phyloP scores from a whole-genome alignment of 64 coral and sea anemone genomes.

The Astreopora myriophthalma region DNA sequence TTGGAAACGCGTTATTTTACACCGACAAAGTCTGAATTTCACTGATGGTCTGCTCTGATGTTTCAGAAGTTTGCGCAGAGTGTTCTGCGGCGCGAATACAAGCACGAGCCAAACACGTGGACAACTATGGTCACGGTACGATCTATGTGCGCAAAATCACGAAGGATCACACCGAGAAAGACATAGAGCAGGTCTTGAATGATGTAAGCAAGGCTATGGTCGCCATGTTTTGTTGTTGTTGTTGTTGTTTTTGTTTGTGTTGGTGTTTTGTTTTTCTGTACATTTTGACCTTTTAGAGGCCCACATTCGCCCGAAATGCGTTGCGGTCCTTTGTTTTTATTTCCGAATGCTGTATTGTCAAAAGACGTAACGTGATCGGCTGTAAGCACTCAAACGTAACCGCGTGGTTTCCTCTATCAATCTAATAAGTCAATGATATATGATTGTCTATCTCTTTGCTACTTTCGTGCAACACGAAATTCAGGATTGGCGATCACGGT shows the following conservation, averaged over 20 bases:
- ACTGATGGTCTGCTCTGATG: not conserved
- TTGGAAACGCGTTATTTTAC: no score
- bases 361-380: no score
- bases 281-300: not conserved
- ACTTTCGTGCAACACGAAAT: no score
- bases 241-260: no score
- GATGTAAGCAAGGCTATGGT: slow-evolving; percentile 49
- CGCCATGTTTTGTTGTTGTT: no score
- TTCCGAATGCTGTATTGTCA: no score
- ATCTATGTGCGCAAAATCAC: slow-evolving; percentile 92
- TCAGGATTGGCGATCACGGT: no score
- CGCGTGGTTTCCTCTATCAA: no score
- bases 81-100: slow-evolving; percentile 79
- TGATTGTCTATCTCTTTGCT: not conserved
- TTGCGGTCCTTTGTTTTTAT: no score
- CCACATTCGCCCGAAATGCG: no score
- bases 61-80: slow-evolving; percentile 66
- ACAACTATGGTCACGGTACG: slow-evolving; percentile 83
- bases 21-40: not conserved
- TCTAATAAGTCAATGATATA: no score
- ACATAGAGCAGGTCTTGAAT: slow-evolving; percentile 64
- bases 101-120: slow-evolving; percentile 65
- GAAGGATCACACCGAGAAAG: slow-evolving; percentile 71
- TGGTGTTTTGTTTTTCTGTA: not conserved
- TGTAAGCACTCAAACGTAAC: no score